These are phyloP conservation scores for Rhabdophis nuchalis DNA, from an alignment of 2,797 vertebrate genomes.

Conservation along the genomic window DNA sequence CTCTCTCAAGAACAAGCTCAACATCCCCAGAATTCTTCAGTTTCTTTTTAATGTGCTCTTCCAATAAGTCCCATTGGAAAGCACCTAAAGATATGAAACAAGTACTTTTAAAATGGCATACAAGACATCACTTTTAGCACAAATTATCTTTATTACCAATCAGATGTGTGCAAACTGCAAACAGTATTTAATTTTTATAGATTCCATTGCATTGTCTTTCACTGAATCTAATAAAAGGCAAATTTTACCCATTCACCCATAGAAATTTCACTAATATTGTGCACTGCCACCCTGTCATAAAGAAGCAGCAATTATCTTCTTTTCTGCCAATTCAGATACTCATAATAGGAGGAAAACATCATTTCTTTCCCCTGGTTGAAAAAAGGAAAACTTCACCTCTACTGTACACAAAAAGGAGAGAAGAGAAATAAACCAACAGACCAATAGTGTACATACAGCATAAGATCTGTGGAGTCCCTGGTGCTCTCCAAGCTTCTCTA, in stretches of 20 bases:
- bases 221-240: not conserved
- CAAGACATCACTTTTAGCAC: not conserved
- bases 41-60: slow-evolving; percentile 88
- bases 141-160: not conserved
- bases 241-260: not conserved
- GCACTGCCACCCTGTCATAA: not conserved
- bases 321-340: not conserved
- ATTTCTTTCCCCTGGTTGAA: not conserved
- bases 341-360: not conserved
- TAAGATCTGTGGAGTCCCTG: not conserved
- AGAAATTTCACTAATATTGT: not conserved
- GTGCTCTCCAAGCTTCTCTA: not conserved
- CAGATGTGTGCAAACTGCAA: not conserved
- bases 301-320: not conserved
- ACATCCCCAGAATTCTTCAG: slow-evolving; percentile 83
- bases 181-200: not conserved
- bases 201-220: not conserved
- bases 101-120: not conserved
- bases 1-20: slow-evolving; percentile 84
- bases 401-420: not conserved
- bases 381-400: not conserved
- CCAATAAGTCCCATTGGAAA: slow-evolving; percentile 88
- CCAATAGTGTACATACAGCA: not conserved
- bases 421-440: not conserved
- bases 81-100: slow-evolving; percentile 74